Evolutionary conservation across 2,113 vertebrate species (phyloP).

Genomic region (Archocentrus centrarchus): DNA sequence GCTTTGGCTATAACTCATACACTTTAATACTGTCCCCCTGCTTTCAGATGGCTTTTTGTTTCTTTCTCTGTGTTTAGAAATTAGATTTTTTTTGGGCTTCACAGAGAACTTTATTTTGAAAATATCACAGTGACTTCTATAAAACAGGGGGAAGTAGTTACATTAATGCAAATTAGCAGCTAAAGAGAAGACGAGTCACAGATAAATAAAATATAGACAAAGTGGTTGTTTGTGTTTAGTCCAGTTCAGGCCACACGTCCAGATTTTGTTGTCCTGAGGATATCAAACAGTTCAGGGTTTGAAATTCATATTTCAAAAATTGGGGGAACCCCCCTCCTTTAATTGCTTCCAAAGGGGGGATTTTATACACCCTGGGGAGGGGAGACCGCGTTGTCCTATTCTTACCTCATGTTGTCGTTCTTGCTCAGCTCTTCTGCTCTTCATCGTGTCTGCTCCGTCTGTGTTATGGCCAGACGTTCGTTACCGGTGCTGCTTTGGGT

Average conservation of each 20-base stretch:
- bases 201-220: background rate
- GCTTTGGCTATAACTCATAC: constrained; percentile 46
- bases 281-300: background rate
- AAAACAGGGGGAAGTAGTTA: background rate
- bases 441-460: background rate
- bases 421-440: background rate
- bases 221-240: background rate
- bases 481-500: background rate
- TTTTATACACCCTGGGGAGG: background rate
- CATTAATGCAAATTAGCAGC: background rate
- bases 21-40: constrained; percentile 42
- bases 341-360: background rate
- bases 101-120: background rate
- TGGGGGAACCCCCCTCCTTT: background rate
- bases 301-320: background rate
- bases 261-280: background rate
- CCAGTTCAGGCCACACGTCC: background rate
- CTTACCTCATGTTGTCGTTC: background rate
- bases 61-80: background rate
- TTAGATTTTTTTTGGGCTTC: background rate
- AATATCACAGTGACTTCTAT: background rate
- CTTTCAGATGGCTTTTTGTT: constrained; percentile 3
- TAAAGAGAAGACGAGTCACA: background rate
- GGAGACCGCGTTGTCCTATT: background rate
- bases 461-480: background rate